Base-by-base conservation (phyloP, 2,113 vertebrate genomes). In the Leucosticte australis region DNA sequence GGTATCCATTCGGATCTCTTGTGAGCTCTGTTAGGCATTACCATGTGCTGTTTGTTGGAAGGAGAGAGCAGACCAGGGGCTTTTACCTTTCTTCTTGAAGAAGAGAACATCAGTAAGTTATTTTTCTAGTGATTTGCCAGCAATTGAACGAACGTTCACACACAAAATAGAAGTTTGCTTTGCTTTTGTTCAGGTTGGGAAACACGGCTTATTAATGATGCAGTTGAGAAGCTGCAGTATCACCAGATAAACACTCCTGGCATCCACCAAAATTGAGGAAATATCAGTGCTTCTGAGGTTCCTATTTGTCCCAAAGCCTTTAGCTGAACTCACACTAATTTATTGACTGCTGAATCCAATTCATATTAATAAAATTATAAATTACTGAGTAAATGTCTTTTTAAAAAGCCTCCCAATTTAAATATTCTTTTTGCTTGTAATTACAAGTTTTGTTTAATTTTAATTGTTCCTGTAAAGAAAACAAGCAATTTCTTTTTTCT, bases 61-160 rank as follows among this genome's bases (percentile, higher is more conserved):
- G 24, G 35, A 53, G 63, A 77, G 82, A 74, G 82, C 50, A 83
- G 75, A 87, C 65, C 28, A 81, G 64, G 73, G 78, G 35, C 56
- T 95, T 85, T 77, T 78, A 71, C 44, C 46, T 88, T 94, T 95
- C 76, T 95, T 96, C 88, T 90, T 93, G 86, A 83, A 69, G 92
- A 93, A 89, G 86, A 93, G 85, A 87, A 63, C 68, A 70, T 80
- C 53, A 83, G 39, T 75, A 80, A 83, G 89, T 94, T 94, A 44
- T 85, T 80, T 96, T 94, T 90, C 67, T 86, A 87, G 59, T 59
- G 70, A 89, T 78, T 47, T 95, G 71, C 67, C 73, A 77, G 87
- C 55, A 87, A 19, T 12, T 39, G 63, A 83, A 78, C 13, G 19
- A 65, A 78, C 33, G 39, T 70, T 89, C 26, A 27, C 21, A 33